Percentiles rank a stretch among this genome's conserved stretches.
These are phyloP conservation scores for Cryptus armator DNA, from an alignment of 2,888 invertebrate genomes.

Conservation along the genomic window DNA sequence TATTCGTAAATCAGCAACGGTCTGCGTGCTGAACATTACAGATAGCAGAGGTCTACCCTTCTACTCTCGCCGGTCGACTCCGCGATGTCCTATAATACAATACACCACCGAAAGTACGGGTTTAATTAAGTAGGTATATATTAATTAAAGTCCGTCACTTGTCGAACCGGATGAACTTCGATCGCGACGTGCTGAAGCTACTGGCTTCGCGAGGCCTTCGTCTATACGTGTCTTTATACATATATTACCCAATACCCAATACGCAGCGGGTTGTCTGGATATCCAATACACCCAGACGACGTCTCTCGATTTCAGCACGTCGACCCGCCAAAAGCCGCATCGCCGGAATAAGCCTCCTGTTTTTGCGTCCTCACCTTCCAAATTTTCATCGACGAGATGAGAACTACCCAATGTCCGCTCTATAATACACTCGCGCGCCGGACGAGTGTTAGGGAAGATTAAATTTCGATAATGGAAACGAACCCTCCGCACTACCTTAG, in stretches of 20 bases:
- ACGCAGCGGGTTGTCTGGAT: background rate
- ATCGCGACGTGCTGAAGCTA: constrained; percentile 31
- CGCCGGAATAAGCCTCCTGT: constrained; percentile 28
- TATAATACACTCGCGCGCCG: constrained; percentile 49
- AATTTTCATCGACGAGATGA: constrained; percentile 56
- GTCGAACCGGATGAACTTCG: constrained; percentile 43
- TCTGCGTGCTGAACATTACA: constrained; percentile 72
- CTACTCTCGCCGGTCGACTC: constrained; percentile 4
- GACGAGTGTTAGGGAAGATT: constrained; percentile 74
- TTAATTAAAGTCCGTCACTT: constrained; percentile 80
- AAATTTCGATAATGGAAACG: constrained; percentile 75
- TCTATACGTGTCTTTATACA: background rate
- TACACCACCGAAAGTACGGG: constrained; percentile 75
- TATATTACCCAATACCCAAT: background rate
- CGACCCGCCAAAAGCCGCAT: constrained; percentile 2
- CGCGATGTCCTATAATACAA: constrained; percentile 70
- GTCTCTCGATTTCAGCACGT: background rate
- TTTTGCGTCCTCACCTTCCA: constrained; percentile 35
- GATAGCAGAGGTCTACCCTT: constrained; percentile 34
- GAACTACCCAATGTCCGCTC: constrained; percentile 64
- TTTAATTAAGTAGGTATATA: constrained; percentile 82
- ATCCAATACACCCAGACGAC: background rate
- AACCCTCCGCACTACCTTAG: background rate
- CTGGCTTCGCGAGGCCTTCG: background rate
- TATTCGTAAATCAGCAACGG: constrained; percentile 77